phyloP scores from a whole-genome alignment of 1,140 invertebrate genomes.

The Apis florea region DNA sequence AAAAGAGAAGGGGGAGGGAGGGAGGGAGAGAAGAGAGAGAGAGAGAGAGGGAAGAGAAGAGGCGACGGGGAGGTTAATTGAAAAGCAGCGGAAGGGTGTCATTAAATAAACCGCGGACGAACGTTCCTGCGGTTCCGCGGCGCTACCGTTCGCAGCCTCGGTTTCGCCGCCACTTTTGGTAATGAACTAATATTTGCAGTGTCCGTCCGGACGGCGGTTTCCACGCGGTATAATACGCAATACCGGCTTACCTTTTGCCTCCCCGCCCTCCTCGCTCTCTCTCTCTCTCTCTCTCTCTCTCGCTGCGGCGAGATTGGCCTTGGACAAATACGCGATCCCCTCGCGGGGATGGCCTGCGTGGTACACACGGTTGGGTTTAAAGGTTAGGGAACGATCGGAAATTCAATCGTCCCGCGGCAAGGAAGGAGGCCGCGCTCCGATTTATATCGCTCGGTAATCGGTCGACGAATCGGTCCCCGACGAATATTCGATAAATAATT shows the following conservation, averaged over 20 bases:
- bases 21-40: neutral
- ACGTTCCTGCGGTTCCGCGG: conserved; percentile 68
- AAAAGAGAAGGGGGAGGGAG: neutral
- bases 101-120: conserved; percentile 73
- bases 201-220: conserved; percentile 63
- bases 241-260: conserved; percentile 39
- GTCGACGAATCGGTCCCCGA: neutral
- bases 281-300: neutral
- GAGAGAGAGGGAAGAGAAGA: neutral
- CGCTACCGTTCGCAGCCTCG: conserved; percentile 63
- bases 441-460: conserved; percentile 10
- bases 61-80: conserved; percentile 53
- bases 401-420: conserved; percentile 7
- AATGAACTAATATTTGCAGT: conserved; percentile 81
- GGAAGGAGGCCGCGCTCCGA: neutral
- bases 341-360: too few species aligned
- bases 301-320: neutral
- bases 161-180: conserved; percentile 77
- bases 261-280: too few species aligned
- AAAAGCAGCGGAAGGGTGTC: conserved; percentile 65
- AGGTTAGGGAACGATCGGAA: neutral
- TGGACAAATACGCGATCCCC: conserved; percentile 30
- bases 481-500: neutral
- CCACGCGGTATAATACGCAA: conserved; percentile 31
- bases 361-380: neutral